These are phyloP conservation scores for Oxycera nigricornis DNA, from an alignment of 2,888 invertebrate genomes.

Conservation along the genomic window DNA sequence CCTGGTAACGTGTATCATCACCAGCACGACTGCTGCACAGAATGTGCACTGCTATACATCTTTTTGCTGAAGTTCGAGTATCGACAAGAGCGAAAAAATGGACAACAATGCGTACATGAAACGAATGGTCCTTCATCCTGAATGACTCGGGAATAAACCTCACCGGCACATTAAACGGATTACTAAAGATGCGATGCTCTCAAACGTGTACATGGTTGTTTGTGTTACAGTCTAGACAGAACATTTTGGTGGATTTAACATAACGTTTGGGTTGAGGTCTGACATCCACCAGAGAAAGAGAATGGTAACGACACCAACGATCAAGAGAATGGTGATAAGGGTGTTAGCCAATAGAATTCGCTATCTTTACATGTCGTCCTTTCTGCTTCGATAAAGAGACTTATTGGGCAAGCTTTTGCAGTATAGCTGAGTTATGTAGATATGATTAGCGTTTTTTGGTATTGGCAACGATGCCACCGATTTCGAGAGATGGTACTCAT, in stretches of 20 bases:
- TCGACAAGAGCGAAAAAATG: slow-evolving; percentile 27
- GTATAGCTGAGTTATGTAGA: slow-evolving; percentile 28
- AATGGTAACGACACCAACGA: not conserved
- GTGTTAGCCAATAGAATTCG: not conserved
- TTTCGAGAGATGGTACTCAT: not conserved
- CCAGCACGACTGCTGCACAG: not conserved
- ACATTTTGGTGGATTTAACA: slow-evolving; percentile 37
- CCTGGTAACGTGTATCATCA: not conserved
- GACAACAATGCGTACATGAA: slow-evolving; percentile 35
- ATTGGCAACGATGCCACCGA: not conserved
- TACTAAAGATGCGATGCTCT: slow-evolving; percentile 39
- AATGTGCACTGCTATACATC: not conserved
- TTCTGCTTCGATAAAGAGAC: not conserved
- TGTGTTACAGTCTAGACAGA: slow-evolving; percentile 41
- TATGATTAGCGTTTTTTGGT: slow-evolving; percentile 24
- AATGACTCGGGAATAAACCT: slow-evolving; percentile 35
- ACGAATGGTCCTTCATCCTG: slow-evolving; percentile 23
- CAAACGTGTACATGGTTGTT: slow-evolving; percentile 33
- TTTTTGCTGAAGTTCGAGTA: not conserved
- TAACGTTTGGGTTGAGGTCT: slow-evolving; percentile 21
- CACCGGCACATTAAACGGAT: slow-evolving; percentile 36
- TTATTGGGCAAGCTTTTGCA: slow-evolving; percentile 19
- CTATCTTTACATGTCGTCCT: slow-evolving; percentile 27
- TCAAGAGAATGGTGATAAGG: not conserved
- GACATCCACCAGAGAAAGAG: not conserved